Evolutionary conservation across 2,888 invertebrate species (phyloP).

Genomic region (Urechis unicinctus): DNA sequence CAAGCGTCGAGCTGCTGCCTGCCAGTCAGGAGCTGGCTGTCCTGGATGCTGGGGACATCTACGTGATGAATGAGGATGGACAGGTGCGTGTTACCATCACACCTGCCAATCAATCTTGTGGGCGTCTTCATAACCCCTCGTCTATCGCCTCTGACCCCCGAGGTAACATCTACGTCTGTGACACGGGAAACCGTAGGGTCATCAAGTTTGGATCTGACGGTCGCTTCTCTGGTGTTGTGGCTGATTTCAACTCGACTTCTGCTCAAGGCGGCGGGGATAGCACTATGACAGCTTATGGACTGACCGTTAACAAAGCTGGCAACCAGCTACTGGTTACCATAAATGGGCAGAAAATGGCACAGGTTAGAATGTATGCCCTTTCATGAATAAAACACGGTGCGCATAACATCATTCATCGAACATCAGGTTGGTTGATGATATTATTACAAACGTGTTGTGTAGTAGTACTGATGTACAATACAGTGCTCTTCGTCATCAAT

Average conservation of each 20-base stretch:
- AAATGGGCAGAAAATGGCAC: conserved; percentile 9
- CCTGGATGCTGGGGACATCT: conserved; percentile 2
- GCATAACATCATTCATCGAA: no score
- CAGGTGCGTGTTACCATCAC: conserved; percentile 1
- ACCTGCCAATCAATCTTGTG: conserved; percentile 8
- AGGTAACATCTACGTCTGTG: conserved; percentile 11
- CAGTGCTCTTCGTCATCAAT: no score
- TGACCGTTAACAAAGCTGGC: conserved; percentile 1
- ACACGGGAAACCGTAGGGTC: conserved; percentile 9
- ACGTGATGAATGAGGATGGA: conserved; percentile 11
- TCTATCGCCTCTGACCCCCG: conserved; percentile 10
- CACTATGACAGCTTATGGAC: conserved; percentile 1
- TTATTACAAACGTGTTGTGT: no score
- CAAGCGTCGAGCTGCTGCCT: conserved; percentile 8
- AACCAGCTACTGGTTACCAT: conserved; percentile 10
- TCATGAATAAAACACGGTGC: no score
- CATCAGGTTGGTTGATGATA: no score
- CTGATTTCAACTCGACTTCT: conserved; percentile 3
- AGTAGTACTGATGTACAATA: no score
- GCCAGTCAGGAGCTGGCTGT: conserved; percentile 5
- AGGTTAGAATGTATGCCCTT: conserved; percentile 10
- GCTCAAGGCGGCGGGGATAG: neutral
- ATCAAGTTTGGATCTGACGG: conserved; percentile 12
- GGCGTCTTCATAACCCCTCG: conserved; percentile 5
- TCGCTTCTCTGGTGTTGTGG: conserved; percentile 3